Base-by-base conservation (phyloP, 2,797 vertebrate genomes). In the Manis pentadactyla region DNA sequence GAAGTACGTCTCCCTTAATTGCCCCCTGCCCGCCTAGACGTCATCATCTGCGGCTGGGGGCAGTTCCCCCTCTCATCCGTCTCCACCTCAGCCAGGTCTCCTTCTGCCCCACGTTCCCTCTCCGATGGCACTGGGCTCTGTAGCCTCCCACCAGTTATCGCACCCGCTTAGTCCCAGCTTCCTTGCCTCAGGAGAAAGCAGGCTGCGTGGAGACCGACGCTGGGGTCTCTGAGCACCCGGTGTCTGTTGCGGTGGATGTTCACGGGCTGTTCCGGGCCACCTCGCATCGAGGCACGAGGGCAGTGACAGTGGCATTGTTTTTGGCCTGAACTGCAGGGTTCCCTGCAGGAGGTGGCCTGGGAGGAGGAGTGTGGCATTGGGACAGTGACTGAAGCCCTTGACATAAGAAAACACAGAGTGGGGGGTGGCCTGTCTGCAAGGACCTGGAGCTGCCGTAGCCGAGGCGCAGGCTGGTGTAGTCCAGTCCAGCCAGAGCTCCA, bases 1-100 rank as follows among this genome's bases (percentile, higher is more conserved):
- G 88, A 95, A 96, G 95, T 87, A 83, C 79, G 49, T 81, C 61
- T 95, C 31, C 81, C 89, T 57, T 78, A 85, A 42, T 55, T 93
- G 59, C 73, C 34, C 15, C 31, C 71, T 37, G 4, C 13, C 29
- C 34, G 23, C 25, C 29, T 12, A 84, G 37, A 57, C 19, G 88
- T 90, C 83, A 42, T 64, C 86, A 23, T 64, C 64, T 83, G 46
- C 57, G 37, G 9, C 53, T 84, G 57, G n/a, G 69, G 12, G 5
- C 77, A 53, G 23, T 81, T 69, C 39, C 55, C 18, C 53, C 57
- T 77, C 37, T 63, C 49, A 59, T 23, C n/a, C 8, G 21, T 49
- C 84, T 81, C 84, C 53, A 21, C 27, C 78, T 46, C n/a, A 59
- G n/a, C 59, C 7, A 7, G n/a, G 63, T 49, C 75, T 46, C 39